phyloP scores from a whole-genome alignment of 2,113 vertebrate genomes.

The Charadrius vociferus region DNA sequence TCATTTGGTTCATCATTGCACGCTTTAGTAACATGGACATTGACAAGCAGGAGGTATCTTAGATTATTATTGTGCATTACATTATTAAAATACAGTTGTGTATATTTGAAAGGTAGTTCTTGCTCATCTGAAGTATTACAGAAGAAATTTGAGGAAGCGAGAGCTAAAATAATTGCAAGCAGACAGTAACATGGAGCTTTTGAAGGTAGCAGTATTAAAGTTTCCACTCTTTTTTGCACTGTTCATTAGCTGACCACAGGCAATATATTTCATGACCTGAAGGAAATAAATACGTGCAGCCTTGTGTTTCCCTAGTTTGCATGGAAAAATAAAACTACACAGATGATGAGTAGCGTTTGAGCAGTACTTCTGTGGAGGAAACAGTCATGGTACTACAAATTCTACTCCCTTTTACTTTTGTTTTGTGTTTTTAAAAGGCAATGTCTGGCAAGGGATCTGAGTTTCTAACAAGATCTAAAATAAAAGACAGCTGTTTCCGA shows the following conservation, averaged over 20 bases:
- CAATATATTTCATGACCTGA: neutral
- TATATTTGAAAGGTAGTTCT: neutral
- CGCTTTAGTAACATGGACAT: neutral
- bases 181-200: neutral
- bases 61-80: neutral
- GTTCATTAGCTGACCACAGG: neutral
- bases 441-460: neutral
- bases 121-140: neutral
- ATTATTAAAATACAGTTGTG: neutral
- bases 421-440: neutral
- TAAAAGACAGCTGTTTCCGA: neutral
- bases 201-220: neutral
- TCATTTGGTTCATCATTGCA: neutral
- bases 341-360: neutral
- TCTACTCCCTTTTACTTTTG: neutral
- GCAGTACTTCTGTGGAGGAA: neutral
- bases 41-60: neutral
- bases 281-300: neutral
- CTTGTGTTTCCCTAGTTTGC: neutral
- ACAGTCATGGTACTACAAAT: neutral
- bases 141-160: neutral
- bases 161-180: neutral
- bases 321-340: neutral
- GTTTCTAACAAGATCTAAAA: neutral
- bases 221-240: neutral